Evolutionary conservation across 2,113 vertebrate species (phyloP).

Genomic region (Clarias magur): DNA sequence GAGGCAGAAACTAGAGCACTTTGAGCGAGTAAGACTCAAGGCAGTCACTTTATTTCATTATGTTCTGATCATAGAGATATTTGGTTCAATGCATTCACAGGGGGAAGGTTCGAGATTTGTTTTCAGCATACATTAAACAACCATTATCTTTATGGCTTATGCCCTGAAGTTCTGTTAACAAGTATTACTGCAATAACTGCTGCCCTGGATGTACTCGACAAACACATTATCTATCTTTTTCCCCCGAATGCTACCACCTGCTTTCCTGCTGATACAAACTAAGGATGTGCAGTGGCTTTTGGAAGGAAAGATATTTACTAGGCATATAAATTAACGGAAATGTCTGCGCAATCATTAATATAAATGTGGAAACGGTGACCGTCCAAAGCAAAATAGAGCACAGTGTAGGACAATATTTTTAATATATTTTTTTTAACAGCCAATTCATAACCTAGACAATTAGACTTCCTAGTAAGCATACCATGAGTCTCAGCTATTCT

Average conservation of each 20-base stretch:
- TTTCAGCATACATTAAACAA: neutral
- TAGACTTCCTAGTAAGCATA: neutral
- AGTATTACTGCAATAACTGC: neutral
- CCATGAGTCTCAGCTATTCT: neutral
- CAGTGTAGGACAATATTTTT: too few relatives aligned
- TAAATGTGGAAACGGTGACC: too few relatives aligned
- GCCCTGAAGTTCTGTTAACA: neutral
- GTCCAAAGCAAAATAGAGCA: too few relatives aligned
- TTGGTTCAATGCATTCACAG: neutral
- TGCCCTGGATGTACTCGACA: neutral
- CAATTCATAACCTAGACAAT: too few relatives aligned
- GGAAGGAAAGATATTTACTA: neutral
- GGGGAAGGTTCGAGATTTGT: neutral
- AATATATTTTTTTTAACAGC: too few relatives aligned
- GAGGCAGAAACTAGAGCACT: slow-evolving; percentile 90
- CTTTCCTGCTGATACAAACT: neutral
- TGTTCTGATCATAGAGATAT: neutral
- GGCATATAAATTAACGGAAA: neutral
- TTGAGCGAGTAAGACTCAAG: slow-evolving; percentile 63
- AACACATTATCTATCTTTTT: neutral
- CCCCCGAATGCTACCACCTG: neutral
- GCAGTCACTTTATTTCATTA: neutral
- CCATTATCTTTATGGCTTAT: neutral
- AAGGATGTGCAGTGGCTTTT: too few relatives aligned
- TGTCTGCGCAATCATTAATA: neutral